Percentiles rank a stretch among this genome's conserved stretches.
phyloP scores from a whole-genome alignment of 2,113 vertebrate species.

The Chaetura pelagica region DNA sequence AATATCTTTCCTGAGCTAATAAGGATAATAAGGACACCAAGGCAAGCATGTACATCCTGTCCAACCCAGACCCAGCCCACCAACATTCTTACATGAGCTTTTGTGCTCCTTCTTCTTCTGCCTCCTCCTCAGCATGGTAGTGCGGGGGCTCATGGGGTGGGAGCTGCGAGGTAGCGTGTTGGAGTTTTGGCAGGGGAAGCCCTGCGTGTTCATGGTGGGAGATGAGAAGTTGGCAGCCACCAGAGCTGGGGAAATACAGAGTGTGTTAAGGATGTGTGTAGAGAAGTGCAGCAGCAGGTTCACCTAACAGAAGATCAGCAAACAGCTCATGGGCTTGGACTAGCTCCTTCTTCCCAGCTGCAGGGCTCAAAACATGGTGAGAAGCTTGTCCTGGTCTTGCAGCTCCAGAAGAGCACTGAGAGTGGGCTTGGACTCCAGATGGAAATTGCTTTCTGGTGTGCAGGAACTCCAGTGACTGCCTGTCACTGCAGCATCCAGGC shows the following conservation, averaged over 20 bases:
- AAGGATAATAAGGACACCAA: background rate
- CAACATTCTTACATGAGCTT: slow-evolving; percentile 85
- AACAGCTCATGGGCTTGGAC: background rate
- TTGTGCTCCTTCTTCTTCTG: slow-evolving; percentile 90
- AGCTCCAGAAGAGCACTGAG: background rate
- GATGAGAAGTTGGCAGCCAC: slow-evolving; percentile 91
- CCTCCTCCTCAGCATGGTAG: slow-evolving; percentile 84
- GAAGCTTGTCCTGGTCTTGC: background rate
- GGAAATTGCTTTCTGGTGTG: background rate
- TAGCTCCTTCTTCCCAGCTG: background rate
- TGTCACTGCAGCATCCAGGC: background rate
- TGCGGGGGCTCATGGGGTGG: slow-evolving; percentile 88
- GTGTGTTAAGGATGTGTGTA: rapidly evolving
- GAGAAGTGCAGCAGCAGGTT: background rate
- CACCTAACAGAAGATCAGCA: background rate
- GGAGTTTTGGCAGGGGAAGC: slow-evolving; percentile 88
- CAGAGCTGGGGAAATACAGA: slow-evolving; percentile 80
- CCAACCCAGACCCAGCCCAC: background rate
- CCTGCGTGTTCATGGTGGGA: slow-evolving; percentile 84
- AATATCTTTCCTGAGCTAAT: too few species aligned
- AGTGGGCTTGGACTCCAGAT: background rate
- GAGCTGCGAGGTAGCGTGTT: slow-evolving; percentile 86
- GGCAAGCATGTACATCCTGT: rapidly evolving
- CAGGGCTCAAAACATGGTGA: background rate
- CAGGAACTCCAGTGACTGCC: background rate